These are phyloP conservation scores for Patiria pectinifera DNA, from an alignment of 53 echinoderm and acorn worm species.

Conservation along the genomic window DNA sequence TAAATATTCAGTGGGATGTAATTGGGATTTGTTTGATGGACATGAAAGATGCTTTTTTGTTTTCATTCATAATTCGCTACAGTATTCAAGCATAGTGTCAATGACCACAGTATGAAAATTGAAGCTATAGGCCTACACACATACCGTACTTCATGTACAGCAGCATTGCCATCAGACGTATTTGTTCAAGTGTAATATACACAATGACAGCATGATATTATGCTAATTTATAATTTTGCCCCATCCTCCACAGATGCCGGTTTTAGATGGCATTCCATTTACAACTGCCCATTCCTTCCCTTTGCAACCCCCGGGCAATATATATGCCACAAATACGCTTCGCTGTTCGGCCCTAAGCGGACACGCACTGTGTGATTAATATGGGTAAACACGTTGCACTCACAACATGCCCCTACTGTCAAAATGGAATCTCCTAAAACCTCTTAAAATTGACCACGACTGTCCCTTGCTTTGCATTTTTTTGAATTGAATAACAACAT, in stretches of 20 bases:
- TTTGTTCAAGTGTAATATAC: background rate
- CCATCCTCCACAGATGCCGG: background rate
- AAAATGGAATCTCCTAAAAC: constrained; percentile 33
- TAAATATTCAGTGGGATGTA: too few species aligned
- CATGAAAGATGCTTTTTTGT: too few species aligned
- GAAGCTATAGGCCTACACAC: too few species aligned
- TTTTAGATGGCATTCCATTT: background rate
- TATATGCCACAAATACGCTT: constrained; percentile 41
- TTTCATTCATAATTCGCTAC: too few species aligned
- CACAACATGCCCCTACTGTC: constrained; percentile 14
- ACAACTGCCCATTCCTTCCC: background rate
- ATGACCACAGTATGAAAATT: too few species aligned
- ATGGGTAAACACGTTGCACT: background rate
- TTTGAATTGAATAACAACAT: too few species aligned
- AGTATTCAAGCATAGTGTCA: too few species aligned
- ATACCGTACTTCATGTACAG: too few species aligned
- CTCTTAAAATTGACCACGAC: background rate
- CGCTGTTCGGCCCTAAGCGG: background rate
- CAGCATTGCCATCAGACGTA: background rate
- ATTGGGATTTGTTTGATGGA: too few species aligned
- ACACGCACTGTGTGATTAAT: background rate
- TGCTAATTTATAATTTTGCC: constrained; percentile 14
- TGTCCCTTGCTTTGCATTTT: background rate
- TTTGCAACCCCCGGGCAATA: constrained; percentile 3
- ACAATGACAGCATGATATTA: background rate